A percentile compares a stretch with the other conserved stretches of the same genome.
Conservation (phyloP, 2,797 vertebrate species). For the Coluber constrictor region DNA sequence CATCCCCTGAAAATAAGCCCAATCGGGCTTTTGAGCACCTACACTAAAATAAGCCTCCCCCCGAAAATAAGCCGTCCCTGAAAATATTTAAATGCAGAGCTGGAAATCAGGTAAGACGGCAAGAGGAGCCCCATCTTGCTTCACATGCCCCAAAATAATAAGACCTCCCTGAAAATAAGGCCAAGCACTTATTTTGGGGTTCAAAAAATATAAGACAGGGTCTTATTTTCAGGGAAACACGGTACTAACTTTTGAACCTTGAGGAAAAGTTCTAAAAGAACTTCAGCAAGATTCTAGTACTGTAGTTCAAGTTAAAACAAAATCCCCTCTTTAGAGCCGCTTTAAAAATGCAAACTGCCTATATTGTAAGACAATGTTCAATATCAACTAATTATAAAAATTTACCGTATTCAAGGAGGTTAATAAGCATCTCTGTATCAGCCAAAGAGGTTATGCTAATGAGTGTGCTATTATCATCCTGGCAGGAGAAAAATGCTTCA, state of each 20-base stretch:
- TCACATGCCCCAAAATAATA: no score
- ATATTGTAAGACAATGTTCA: neutral
- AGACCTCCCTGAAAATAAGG: no score
- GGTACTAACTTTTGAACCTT: neutral
- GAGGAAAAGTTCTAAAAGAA: neutral
- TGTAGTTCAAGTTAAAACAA: neutral
- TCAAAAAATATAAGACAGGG: no score
- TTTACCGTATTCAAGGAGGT: slow-evolving; percentile 80
- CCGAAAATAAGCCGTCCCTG: no score
- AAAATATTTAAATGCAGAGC: no score
- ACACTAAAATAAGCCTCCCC: no score
- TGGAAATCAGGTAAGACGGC: no score
- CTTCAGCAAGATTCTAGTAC: neutral
- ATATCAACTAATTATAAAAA: slow-evolving; percentile 1
- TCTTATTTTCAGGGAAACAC: no score
- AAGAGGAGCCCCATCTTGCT: no score
- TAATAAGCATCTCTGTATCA: slow-evolving; percentile 81
- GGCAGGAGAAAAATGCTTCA: slow-evolving; percentile 77
- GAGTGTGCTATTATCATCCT: slow-evolving; percentile 71
- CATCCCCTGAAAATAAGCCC: no score
- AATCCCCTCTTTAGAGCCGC: neutral
- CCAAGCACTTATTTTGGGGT: no score
- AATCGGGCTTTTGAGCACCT: no score
- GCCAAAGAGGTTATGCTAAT: slow-evolving; percentile 81
- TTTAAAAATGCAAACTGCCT: neutral